A percentile compares a stretch with the other conserved stretches of the same genome.
Conservation (phyloP, 2,113 vertebrate species). For the Zosterops lateralis region DNA sequence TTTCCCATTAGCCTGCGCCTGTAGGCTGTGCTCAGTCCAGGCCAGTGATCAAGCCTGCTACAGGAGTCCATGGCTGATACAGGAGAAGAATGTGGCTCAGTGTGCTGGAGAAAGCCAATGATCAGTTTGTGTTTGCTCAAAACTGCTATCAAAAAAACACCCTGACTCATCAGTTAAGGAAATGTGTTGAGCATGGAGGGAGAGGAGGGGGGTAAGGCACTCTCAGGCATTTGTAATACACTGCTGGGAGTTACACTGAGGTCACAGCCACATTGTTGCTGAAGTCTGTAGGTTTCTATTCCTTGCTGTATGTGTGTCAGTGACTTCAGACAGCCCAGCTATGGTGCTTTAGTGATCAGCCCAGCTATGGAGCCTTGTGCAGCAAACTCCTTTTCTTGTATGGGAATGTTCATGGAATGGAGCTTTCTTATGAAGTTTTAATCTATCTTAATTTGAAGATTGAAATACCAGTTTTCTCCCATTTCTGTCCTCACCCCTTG, state of each 20-base stretch:
- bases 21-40: rapidly evolving
- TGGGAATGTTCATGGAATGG: background rate
- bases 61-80: background rate
- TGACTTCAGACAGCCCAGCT: background rate
- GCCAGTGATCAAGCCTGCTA: background rate
- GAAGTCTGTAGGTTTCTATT: conserved; percentile 9
- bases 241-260: background rate
- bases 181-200: background rate
- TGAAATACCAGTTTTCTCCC: background rate
- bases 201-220: background rate
- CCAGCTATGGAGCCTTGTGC: background rate
- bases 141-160: background rate
- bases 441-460: background rate
- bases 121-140: background rate
- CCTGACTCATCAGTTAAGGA: conserved; percentile 8
- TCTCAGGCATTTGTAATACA: background rate
- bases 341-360: background rate
- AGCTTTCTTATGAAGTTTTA: background rate
- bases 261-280: background rate
- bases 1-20: background rate
- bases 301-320: background rate
- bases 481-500: background rate
- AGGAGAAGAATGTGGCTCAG: background rate
- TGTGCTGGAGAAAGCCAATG: background rate
- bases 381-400: background rate